Evolutionary conservation across 1,140 invertebrate species (phyloP).

Genomic region (Meloidogyne hapla): DNA sequence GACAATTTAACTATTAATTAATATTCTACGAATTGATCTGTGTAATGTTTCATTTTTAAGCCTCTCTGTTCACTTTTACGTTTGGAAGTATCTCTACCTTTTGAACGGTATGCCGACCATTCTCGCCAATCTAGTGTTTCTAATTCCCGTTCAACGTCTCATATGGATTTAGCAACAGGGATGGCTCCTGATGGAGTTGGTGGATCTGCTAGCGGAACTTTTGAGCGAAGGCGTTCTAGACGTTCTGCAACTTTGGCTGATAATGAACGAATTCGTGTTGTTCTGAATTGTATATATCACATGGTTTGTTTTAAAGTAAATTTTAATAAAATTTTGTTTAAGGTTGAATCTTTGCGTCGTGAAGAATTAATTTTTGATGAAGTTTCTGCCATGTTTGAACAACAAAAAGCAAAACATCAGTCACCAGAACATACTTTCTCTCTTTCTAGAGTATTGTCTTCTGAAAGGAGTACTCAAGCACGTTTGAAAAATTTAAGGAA

Average conservation of each 20-base stretch:
- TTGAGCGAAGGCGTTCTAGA: conserved; percentile 33
- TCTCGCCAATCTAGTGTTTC: conserved; percentile 38
- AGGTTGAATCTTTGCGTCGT: conserved; percentile 52
- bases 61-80: conserved; percentile 47
- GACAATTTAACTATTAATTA: neutral
- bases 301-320: conserved; percentile 40
- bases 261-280: conserved; percentile 56
- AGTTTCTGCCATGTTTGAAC: conserved; percentile 15
- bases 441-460: neutral
- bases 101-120: conserved; percentile 35
- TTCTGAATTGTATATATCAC: conserved; percentile 56
- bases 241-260: conserved; percentile 56
- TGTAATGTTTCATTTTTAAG: no score
- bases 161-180: conserved; percentile 45
- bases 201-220: conserved; percentile 19
- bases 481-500: conserved; percentile 37
- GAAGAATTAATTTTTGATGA: conserved; percentile 35
- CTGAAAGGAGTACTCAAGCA: neutral
- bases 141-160: conserved; percentile 50
- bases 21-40: no score
- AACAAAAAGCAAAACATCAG: conserved; percentile 9
- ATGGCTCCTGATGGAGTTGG: neutral
- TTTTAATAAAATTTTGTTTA: neutral
- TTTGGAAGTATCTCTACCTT: conserved; percentile 47
- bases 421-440: neutral